Evolutionary conservation across 2,888 invertebrate species (phyloP).

Genomic region (Sminthurinus aureus): DNA sequence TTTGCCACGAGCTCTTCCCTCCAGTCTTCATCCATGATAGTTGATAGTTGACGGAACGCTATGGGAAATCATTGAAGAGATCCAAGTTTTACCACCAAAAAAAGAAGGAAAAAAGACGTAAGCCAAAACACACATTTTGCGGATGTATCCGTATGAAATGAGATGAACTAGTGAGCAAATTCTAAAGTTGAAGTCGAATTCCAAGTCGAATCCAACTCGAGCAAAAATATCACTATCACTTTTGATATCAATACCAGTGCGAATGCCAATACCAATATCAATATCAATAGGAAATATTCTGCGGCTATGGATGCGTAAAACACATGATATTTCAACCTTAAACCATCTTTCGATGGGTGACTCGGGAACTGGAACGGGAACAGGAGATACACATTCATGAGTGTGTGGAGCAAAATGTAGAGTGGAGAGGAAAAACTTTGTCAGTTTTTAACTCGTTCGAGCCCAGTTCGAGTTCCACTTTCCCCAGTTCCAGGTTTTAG

Average conservation of each 20-base stretch:
- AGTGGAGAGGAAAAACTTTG: conserved; percentile 1
- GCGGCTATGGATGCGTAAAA: not conserved
- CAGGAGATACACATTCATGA: no score
- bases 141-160: not conserved
- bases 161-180: not conserved
- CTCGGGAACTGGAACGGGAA: not conserved
- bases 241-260: not conserved
- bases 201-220: no score
- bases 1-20: conserved; percentile 11
- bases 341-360: not conserved
- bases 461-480: not conserved
- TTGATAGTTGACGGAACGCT: conserved; percentile 13
- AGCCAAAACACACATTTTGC: not conserved
- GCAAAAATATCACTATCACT: not conserved
- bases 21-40: conserved; percentile 1
- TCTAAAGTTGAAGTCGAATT: no score
- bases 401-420: not conserved
- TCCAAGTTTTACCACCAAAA: not conserved
- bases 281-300: no score
- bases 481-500: no score
- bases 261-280: not conserved
- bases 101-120: not conserved
- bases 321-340: not conserved
- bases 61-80: conserved; percentile 13
- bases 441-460: not conserved